A percentile compares a stretch with the other conserved stretches of the same genome.
These are phyloP conservation scores for Orthosia gothica DNA, from an alignment of 2,888 invertebrate genomes.

Conservation along the genomic window DNA sequence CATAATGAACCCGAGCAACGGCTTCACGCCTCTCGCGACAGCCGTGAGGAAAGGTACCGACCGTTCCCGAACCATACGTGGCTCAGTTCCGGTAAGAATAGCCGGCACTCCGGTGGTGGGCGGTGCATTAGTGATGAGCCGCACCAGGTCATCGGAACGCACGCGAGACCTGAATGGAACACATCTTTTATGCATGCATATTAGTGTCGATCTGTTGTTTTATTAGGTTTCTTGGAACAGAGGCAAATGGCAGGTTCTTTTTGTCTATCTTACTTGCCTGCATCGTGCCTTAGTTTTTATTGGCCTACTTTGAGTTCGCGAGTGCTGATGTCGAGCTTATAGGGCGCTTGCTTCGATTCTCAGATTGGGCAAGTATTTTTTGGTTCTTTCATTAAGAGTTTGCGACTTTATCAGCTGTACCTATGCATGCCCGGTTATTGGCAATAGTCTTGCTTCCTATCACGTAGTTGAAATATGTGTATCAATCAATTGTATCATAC, in stretches of 20 bases:
- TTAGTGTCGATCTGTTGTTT: conserved; percentile 3
- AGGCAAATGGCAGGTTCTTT: background rate
- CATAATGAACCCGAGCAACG: conserved; percentile 84
- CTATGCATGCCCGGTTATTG: too few species aligned
- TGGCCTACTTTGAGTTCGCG: background rate
- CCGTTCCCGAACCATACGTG: background rate
- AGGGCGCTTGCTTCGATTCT: too few species aligned
- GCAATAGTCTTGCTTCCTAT: too few species aligned
- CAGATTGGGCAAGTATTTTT: too few species aligned
- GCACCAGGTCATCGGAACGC: background rate
- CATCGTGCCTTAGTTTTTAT: too few species aligned
- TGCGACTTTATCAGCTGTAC: too few species aligned
- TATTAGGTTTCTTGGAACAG: background rate
- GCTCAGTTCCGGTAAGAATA: conserved; percentile 24
- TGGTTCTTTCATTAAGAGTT: too few species aligned
- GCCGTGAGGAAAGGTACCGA: conserved; percentile 85
- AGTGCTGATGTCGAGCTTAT: too few species aligned
- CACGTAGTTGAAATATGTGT: too few species aligned
- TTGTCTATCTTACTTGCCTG: too few species aligned
- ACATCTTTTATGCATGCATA: conserved; percentile 5
- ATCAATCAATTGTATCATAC: too few species aligned
- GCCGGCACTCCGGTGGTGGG: background rate
- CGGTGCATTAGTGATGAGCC: conserved; percentile 35
- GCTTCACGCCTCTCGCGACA: conserved; percentile 90
- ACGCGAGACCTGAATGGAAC: conserved; percentile 10